A percentile compares a stretch with the other conserved stretches of the same genome.
phyloP scores from a whole-genome alignment of 1,140 invertebrate genomes.

The Neodiprion virginianus region DNA sequence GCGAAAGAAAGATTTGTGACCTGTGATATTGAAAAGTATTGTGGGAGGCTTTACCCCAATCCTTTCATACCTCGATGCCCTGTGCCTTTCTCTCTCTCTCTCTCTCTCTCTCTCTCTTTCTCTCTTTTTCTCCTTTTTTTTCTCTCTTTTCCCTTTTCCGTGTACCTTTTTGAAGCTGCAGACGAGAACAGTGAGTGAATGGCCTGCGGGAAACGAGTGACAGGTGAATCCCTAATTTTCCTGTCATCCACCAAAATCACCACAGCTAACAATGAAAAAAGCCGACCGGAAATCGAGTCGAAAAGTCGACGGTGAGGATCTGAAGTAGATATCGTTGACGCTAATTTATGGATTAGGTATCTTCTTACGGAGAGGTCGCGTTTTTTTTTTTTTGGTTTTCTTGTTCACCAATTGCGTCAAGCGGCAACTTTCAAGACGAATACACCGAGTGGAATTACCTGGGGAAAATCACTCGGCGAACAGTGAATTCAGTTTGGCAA shows the following conservation, averaged over 20 bases:
- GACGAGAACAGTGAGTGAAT: not conserved
- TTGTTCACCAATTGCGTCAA: no score
- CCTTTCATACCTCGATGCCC: constrained; percentile 15
- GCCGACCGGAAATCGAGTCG: no score
- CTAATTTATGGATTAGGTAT: no score
- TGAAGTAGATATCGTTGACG: no score
- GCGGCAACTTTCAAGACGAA: no score
- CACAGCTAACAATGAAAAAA: no score
- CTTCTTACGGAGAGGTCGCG: no score
- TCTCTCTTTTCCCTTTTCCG: not conserved
- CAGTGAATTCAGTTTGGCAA: not conserved
- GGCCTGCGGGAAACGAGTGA: not conserved
- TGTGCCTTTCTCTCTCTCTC: constrained; percentile 11
- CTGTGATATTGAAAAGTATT: constrained; percentile 28
- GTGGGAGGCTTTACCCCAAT: constrained; percentile 17
- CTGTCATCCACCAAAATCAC: not conserved
- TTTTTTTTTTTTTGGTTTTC: no score
- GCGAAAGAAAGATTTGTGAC: constrained; percentile 26
- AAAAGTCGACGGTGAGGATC: no score
- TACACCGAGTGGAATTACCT: no score
- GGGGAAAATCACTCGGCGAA: no score
- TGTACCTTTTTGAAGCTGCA: not conserved
- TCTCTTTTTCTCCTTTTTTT: not conserved
- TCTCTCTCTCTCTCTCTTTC: not conserved
- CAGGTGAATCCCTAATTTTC: not conserved